Percentiles rank a stretch among this genome's conserved stretches.
Conservation (phyloP, 2,888 invertebrate genomes). For the Drosophila birchii region DNA sequence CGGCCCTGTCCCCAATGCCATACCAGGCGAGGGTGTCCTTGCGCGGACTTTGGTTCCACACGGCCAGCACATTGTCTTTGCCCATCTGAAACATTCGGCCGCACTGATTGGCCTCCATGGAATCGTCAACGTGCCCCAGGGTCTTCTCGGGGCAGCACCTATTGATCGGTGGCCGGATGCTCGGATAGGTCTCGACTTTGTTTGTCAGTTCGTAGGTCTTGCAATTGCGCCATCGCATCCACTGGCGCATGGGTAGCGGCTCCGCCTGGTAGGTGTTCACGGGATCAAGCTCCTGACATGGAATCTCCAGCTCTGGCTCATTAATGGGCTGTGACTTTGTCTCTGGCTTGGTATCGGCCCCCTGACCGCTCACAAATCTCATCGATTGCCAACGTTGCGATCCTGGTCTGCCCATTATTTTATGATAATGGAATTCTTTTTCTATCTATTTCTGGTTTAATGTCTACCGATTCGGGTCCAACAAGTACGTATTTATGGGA, state of each 20-base stretch:
- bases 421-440: neutral
- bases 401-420: conserved; percentile 4
- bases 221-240: conserved; percentile 60
- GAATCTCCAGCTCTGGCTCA: neutral
- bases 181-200: conserved; percentile 51
- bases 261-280: conserved; percentile 11
- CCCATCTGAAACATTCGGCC: neutral
- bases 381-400: neutral
- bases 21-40: conserved; percentile 56
- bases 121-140: conserved; percentile 43
- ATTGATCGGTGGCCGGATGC: conserved; percentile 57
- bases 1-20: conserved; percentile 48
- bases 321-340: neutral
- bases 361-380: conserved; percentile 4
- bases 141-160: conserved; percentile 38
- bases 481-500: conserved; percentile 1
- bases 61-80: conserved; percentile 41
- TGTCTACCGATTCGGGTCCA: conserved; percentile 35
- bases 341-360: neutral
- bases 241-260: conserved; percentile 37
- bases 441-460: neutral
- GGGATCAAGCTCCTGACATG: conserved; percentile 13
- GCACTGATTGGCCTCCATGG: conserved; percentile 52
- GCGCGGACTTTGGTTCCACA: conserved; percentile 53
- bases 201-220: conserved; percentile 34